phyloP scores from a whole-genome alignment of 2,888 invertebrate species.

The Hipparchia sbordonii region DNA sequence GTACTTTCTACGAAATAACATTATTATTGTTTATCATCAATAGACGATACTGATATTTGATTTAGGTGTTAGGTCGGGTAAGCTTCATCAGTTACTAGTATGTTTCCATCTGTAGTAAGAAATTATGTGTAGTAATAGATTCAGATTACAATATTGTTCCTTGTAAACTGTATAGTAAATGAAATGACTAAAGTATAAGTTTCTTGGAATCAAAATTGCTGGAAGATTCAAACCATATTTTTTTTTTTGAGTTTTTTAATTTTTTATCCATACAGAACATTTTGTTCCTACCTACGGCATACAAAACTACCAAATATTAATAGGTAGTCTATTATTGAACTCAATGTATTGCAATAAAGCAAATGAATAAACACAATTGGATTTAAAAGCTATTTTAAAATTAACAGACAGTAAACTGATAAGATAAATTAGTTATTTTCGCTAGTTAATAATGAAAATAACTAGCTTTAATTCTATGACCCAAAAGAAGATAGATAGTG shows the following conservation, averaged over 20 bases:
- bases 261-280: neutral
- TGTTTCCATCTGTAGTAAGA: too few relatives aligned
- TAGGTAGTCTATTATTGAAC: neutral
- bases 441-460: neutral
- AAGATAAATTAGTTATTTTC: neutral
- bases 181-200: neutral
- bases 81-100: too few relatives aligned
- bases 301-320: slow-evolving; percentile 1
- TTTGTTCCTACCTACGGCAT: slow-evolving; percentile 5
- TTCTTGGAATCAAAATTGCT: neutral
- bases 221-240: neutral
- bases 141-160: too few relatives aligned
- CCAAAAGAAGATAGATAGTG: neutral
- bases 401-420: neutral
- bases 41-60: too few relatives aligned
- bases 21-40: neutral
- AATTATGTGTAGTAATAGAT: too few relatives aligned
- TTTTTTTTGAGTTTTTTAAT: neutral
- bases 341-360: neutral
- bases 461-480: neutral
- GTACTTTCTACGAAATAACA: neutral
- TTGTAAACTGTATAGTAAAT: too few relatives aligned
- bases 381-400: neutral
- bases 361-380: neutral
- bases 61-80: too few relatives aligned